Percentiles rank a stretch among this genome's conserved stretches.
These are phyloP conservation scores for Metallyticus violacea DNA, from an alignment of 2,888 invertebrate species.

Conservation along the genomic window DNA sequence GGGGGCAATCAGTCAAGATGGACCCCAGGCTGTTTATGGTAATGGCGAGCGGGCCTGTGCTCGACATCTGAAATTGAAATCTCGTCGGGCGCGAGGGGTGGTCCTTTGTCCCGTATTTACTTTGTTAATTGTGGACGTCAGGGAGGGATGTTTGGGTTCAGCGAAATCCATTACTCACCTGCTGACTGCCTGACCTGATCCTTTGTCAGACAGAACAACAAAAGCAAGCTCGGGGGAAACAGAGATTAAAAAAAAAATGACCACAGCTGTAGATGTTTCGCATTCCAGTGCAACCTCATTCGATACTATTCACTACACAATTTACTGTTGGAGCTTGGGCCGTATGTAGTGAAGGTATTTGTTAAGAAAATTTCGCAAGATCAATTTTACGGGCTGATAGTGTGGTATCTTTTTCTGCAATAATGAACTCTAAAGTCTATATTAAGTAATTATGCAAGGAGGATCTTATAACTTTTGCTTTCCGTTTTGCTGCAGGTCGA, in stretches of 20 bases:
- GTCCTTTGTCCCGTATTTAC: slow-evolving; percentile 25
- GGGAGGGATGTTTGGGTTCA: neutral
- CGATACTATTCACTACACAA: neutral
- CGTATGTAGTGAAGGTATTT: no score
- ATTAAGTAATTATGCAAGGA: no score
- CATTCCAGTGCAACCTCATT: neutral
- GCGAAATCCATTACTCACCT: slow-evolving; percentile 21
- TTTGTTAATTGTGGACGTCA: slow-evolving; percentile 28
- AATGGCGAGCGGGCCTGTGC: neutral
- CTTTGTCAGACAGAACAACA: neutral
- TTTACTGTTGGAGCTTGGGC: no score
- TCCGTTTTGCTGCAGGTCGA: no score
- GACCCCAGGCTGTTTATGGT: neutral
- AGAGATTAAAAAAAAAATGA: no score
- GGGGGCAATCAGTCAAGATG: neutral
- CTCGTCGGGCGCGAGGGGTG: slow-evolving; percentile 15
- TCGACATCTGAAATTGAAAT: slow-evolving; percentile 31
- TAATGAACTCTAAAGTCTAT: no score
- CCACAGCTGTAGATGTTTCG: no score
- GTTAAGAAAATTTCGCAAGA: no score
- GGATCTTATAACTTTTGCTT: no score
- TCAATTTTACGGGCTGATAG: no score
- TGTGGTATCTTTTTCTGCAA: no score
- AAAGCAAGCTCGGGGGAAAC: neutral
- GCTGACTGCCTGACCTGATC: neutral